A percentile compares a stretch with the other conserved stretches of the same genome.
These are phyloP conservation scores for Sesamia nonagrioides DNA, from an alignment of 1,140 invertebrate genomes.

Conservation along the genomic window DNA sequence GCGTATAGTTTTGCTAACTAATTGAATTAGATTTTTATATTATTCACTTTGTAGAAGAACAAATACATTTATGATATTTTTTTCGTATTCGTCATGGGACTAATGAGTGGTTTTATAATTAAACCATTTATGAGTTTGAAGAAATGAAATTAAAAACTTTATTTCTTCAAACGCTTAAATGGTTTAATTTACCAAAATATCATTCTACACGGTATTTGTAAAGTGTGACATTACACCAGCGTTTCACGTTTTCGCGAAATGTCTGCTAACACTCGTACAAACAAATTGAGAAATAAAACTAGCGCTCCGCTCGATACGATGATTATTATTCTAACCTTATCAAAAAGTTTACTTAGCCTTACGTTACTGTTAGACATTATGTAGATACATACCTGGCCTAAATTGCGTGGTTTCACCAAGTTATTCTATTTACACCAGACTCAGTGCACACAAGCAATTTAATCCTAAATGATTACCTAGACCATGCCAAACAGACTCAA, in stretches of 20 bases:
- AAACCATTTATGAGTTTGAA: no score
- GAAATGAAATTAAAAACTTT: no score
- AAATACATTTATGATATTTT: no score
- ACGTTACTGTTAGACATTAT: background rate
- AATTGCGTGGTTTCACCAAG: background rate
- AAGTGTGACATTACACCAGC: conserved; percentile 30
- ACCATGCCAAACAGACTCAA: background rate
- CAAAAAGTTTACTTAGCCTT: background rate
- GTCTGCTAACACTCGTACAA: background rate
- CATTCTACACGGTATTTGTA: background rate
- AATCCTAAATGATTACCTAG: background rate
- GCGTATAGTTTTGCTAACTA: no score
- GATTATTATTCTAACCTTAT: background rate
- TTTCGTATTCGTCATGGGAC: no score
- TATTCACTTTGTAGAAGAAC: no score
- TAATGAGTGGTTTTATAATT: no score
- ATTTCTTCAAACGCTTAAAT: no score
- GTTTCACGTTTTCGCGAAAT: conserved; percentile 19
- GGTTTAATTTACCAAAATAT: background rate
- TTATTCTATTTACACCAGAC: background rate
- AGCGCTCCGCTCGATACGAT: background rate
- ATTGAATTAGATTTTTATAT: no score
- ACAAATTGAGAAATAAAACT: conserved; percentile 6
- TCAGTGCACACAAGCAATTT: background rate
- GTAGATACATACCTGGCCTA: background rate